These are phyloP conservation scores for Hedychridium roseum DNA, from an alignment of 2,888 invertebrate species.

Conservation along the genomic window DNA sequence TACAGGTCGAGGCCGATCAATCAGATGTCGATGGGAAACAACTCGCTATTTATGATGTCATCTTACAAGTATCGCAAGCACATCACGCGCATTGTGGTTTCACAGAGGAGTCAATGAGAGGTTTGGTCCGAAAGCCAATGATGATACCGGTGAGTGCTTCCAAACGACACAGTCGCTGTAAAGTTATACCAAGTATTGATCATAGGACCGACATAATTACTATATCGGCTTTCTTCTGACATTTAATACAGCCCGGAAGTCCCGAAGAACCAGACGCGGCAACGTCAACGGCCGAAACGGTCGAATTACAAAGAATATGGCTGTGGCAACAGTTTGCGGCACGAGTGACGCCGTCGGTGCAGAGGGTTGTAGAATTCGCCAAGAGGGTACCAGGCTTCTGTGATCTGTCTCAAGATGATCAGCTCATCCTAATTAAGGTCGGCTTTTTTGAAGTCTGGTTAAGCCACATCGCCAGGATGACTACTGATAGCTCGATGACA, in stretches of 20 bases:
- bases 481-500: constrained; percentile 79
- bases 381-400: constrained; percentile 94
- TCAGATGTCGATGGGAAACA: constrained; percentile 68
- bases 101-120: constrained; percentile 83
- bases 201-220: no score
- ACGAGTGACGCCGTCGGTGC: constrained; percentile 88
- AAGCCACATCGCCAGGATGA: constrained; percentile 83
- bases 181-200: constrained; percentile 3
- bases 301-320: constrained; percentile 79
- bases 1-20: constrained; percentile 64
- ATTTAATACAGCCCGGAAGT: constrained; percentile 51
- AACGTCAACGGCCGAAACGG: constrained; percentile 71
- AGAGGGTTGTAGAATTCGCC: constrained; percentile 95
- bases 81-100: constrained; percentile 89
- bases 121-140: constrained; percentile 75
- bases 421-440: constrained; percentile 93
- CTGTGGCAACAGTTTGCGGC: constrained; percentile 90
- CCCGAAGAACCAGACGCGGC: constrained; percentile 66
- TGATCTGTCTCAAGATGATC: constrained; percentile 92
- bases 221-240: constrained; percentile 1
- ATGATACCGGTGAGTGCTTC: constrained; percentile 66
- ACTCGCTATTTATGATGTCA: constrained; percentile 80
- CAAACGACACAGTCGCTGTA: not conserved
- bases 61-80: constrained; percentile 81
- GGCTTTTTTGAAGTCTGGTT: constrained; percentile 98